Base-by-base conservation (phyloP, 2,888 invertebrate genomes). In the Horisme vitalbata region DNA sequence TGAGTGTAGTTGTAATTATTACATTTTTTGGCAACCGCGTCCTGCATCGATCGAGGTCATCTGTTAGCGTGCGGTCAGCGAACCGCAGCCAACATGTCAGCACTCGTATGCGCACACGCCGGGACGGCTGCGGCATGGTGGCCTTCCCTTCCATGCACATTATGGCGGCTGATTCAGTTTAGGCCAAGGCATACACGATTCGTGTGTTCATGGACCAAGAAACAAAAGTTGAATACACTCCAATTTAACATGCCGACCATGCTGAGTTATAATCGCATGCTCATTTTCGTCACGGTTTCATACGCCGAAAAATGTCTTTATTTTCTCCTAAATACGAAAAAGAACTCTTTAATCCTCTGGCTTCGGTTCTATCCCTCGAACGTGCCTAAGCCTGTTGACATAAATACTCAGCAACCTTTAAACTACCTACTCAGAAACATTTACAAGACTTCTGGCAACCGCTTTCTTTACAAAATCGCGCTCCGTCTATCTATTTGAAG, bases 51-150 rank as follows among this genome's bases (percentile, higher is more conserved):
- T 58, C 48, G 59, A 54, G 54, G 59, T 41, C 52, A 41, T 38
- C 59, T 50, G 57, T 59, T 63, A 59, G 51, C 59, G 59, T 52
- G 63, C 68, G 81, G 77, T 81, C 83, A 76, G 63, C 71, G 80
- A 83, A 77, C 84, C 70, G 69, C 63, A 68, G 64, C 48, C 34
- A 39, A 49, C 67, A 69, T 63, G 69, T 69, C 67, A 59, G 68
- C 67, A 68, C 72, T 68, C 63, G 70, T 53, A 66, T 65, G 68
- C 71, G 66, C 66, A 53, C 67, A 62, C 65, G 60, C 43, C 28
- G 48, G 24, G 30, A 32, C 26, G 34, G 41, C 28, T 28, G 34
- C 21, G 27, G 39, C 20, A 27, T 24, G 32, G 20, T 32, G 18
- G 18, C 32, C 32, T n/a, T n/a, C n/a, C 18, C 18, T 34, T 23